phyloP scores from a whole-genome alignment of 2,797 vertebrate genomes.

The Dallia pectoralis region DNA sequence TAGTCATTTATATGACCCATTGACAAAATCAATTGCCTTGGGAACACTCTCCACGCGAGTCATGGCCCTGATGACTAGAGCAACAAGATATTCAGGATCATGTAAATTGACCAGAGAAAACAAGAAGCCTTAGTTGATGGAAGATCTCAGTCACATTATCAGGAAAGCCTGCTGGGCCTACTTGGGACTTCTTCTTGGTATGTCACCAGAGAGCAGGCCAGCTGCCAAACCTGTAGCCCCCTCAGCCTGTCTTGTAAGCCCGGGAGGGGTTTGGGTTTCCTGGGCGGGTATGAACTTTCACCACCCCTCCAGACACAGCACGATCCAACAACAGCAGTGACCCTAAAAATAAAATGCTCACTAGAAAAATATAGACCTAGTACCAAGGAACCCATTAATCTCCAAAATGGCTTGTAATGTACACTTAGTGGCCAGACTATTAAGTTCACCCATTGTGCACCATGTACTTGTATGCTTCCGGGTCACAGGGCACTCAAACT shows the following conservation, averaged over 20 bases:
- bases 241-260: background rate
- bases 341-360: slow-evolving; percentile 13
- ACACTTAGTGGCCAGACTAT: no score
- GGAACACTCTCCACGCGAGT: background rate
- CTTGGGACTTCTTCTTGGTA: background rate
- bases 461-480: no score
- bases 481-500: no score
- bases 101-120: slow-evolving; percentile 5
- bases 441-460: no score
- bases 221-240: slow-evolving; percentile 27
- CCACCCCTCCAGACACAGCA: slow-evolving; percentile 18
- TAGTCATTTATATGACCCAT: slow-evolving; percentile 10
- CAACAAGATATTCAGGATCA: background rate
- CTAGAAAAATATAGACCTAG: background rate
- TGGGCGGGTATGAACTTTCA: slow-evolving; percentile 29
- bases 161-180: background rate
- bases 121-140: background rate
- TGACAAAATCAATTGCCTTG: slow-evolving; percentile 11
- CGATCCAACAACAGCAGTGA: background rate
- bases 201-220: slow-evolving; percentile 17
- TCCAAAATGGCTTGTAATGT: no score
- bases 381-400: no score
- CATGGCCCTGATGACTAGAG: slow-evolving; percentile 6
- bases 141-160: background rate
- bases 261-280: slow-evolving; percentile 29